Evolutionary conservation across 2,888 invertebrate species (phyloP).

Genomic region (Macroteleia sp.): DNA sequence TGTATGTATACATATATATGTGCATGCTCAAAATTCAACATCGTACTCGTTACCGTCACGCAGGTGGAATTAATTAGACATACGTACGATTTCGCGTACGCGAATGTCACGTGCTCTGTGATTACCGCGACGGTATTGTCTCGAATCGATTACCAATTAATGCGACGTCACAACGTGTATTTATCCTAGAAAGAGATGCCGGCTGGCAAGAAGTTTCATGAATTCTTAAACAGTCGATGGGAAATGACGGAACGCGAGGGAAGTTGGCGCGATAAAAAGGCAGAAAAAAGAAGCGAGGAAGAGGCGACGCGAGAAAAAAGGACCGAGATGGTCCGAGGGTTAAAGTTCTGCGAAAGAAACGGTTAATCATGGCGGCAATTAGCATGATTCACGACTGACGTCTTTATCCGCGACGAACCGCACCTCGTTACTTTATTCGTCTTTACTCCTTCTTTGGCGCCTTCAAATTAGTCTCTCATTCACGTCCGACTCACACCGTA

Average conservation of each 20-base stretch:
- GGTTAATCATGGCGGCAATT: slow-evolving; percentile 80
- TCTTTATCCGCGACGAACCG: slow-evolving; percentile 71
- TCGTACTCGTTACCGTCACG: slow-evolving; percentile 29
- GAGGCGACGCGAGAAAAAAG: slow-evolving; percentile 20
- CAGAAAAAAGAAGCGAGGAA: slow-evolving; percentile 12
- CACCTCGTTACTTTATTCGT: slow-evolving; percentile 73
- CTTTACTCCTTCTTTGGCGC: slow-evolving; percentile 72
- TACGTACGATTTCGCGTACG: not conserved
- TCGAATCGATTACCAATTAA: slow-evolving; percentile 41
- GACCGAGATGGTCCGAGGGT: slow-evolving; percentile 66
- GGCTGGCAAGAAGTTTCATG: slow-evolving; percentile 51
- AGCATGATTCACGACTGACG: slow-evolving; percentile 80
- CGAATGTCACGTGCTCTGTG: slow-evolving; percentile 13
- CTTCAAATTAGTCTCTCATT: slow-evolving; percentile 70
- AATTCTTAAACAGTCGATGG: slow-evolving; percentile 65
- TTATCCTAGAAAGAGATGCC: slow-evolving; percentile 22
- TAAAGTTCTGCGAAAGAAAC: slow-evolving; percentile 78
- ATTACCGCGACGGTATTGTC: slow-evolving; percentile 33
- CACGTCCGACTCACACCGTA: slow-evolving; percentile 49
- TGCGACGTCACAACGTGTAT: slow-evolving; percentile 37
- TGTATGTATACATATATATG: no score
- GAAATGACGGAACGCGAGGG: slow-evolving; percentile 42
- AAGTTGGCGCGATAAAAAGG: slow-evolving; percentile 1
- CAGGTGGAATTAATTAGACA: slow-evolving; percentile 44
- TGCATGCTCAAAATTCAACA: slow-evolving; percentile 19